These are phyloP conservation scores for Tiliacea citrago DNA, from an alignment of 2,888 invertebrate species.

Conservation along the genomic window DNA sequence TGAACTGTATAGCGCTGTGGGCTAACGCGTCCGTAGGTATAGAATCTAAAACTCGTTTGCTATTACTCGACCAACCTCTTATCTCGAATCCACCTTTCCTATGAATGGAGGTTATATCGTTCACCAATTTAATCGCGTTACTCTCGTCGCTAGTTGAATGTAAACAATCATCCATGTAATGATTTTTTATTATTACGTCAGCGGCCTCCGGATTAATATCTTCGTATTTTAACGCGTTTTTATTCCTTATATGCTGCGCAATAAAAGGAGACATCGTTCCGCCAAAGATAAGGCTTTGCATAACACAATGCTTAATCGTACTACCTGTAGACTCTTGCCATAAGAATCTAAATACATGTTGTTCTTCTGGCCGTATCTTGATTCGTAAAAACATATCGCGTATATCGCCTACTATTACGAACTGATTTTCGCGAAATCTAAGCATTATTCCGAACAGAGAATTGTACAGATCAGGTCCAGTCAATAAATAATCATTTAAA, in stretches of 20 bases:
- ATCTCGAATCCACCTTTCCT: neutral
- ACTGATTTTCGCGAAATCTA: neutral
- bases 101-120: slow-evolving; percentile 1
- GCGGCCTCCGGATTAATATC: neutral
- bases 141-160: neutral
- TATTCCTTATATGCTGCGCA: neutral
- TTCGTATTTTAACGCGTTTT: neutral
- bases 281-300: neutral
- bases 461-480: slow-evolving; percentile 5
- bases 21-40: neutral
- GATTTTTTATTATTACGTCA: neutral
- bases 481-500: slow-evolving; percentile 1
- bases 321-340: neutral
- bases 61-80: slow-evolving; percentile 4
- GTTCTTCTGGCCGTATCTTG: neutral
- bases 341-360: slow-evolving; percentile 1
- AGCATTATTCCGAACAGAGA: neutral
- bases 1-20: neutral
- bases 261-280: neutral
- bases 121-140: slow-evolving; percentile 8
- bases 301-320: too few species aligned
- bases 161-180: neutral
- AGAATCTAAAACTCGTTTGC: neutral
- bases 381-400: neutral
- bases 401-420: neutral